phyloP scores from a whole-genome alignment of 2,888 invertebrate species.

The Arctia plantaginis region DNA sequence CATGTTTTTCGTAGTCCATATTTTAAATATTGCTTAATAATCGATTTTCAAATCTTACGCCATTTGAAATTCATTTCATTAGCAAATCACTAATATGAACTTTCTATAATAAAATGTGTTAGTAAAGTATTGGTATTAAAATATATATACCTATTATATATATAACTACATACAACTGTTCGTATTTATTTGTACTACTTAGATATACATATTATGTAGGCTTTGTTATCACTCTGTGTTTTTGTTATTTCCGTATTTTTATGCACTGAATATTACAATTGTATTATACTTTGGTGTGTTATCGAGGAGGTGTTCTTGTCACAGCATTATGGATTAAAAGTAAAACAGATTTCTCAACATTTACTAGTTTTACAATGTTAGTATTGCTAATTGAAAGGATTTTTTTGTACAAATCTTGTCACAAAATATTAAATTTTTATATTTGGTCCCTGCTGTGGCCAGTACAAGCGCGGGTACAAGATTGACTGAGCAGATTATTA shows the following conservation, averaged over 20 bases:
- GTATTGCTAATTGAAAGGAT: slow-evolving; percentile 34
- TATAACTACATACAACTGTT: slow-evolving; percentile 41
- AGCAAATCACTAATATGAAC: slow-evolving; percentile 39
- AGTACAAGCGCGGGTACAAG: slow-evolving; percentile 70
- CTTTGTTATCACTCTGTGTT: slow-evolving; percentile 51
- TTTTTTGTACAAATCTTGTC: slow-evolving; percentile 31
- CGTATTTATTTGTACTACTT: slow-evolving; percentile 50
- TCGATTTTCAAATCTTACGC: slow-evolving; percentile 34
- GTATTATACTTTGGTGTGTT: slow-evolving; percentile 61
- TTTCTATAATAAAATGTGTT: slow-evolving; percentile 37
- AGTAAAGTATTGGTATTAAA: slow-evolving; percentile 44
- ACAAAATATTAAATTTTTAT: slow-evolving; percentile 39
- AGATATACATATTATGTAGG: slow-evolving; percentile 26
- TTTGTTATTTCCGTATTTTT: slow-evolving; percentile 51
- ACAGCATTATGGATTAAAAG: slow-evolving; percentile 55
- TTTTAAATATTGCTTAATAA: slow-evolving; percentile 33
- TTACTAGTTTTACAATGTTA: slow-evolving; percentile 20
- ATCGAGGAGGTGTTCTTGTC: slow-evolving; percentile 69
- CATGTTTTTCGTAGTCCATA: slow-evolving; percentile 33
- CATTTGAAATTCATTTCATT: slow-evolving; percentile 37
- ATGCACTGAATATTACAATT: slow-evolving; percentile 49
- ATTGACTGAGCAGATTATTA: slow-evolving; percentile 79
- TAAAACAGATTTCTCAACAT: slow-evolving; percentile 25
- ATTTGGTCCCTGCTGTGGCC: slow-evolving; percentile 67
- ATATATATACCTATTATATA: slow-evolving; percentile 43